Evolutionary conservation across 2,797 vertebrate genomes (phyloP), one percentile per base, ranked within the genome.

Genomic region (Hirundo rustica): DNA sequence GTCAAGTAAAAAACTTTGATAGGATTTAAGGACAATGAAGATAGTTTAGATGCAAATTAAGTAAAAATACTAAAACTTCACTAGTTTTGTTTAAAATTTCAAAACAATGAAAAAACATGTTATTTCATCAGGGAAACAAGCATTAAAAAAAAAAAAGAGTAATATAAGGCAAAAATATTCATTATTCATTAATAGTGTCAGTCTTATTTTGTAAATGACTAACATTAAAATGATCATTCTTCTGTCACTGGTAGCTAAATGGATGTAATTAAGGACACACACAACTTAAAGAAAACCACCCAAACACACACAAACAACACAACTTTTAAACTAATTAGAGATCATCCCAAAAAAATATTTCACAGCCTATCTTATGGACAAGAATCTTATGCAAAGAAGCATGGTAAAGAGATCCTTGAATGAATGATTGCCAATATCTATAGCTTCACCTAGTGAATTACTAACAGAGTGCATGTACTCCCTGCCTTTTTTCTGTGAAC

Each of bases 221-320:
- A 42, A n/a, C 8, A 75, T n/a, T 60, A 45, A 64, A 70, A 30
- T 32, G 2, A 23, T 36, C 25, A n/a, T 62, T 71, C 9, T 74
- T 62, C 26, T 40, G 6, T 71, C 0, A 0, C 3, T 82, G 26
- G 18, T 75, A 87, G 9, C 4, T 18, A 82, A 57, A n/a, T 5
- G 60, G 45, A 36, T 20, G 15, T 14, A 68, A 68, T 51, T 89
- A 91, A 71, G 11, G 13, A 27, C 16, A 18, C 2, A 12, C 11
- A 55, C 13, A 45, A 61, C 22, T 55, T 44, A 14, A 32, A 72
- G 27, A 1, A 6, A 54, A 34, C 3, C 7, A 44, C 8, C 0
- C 6, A 27, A 68, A 54, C 9, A 15, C 5, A 16, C 6, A 26
- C 0, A 27, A 16, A 13, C 4, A 11, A 14, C 13, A 45, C 3